A percentile compares a stretch with the other conserved stretches of the same genome.
Evolutionary conservation across 2,113 vertebrate species (phyloP).

Genomic region (Mesocricetus auratus): DNA sequence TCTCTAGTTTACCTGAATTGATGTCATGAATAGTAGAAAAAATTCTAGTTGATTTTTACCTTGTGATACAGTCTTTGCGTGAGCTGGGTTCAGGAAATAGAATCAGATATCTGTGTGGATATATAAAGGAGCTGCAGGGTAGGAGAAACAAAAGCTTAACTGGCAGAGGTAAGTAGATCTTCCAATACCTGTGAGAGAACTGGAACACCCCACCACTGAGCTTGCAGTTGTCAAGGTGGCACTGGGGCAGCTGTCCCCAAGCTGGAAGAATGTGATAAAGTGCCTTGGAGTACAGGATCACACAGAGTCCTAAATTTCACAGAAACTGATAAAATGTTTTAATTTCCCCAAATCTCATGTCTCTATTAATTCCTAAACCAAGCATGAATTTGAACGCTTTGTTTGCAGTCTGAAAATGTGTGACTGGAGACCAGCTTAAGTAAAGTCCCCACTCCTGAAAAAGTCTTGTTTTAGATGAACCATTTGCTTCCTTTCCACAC

Average conservation of each 20-base stretch:
- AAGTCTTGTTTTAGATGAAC: not conserved
- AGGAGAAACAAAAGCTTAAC: not conserved
- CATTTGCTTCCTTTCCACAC: not conserved
- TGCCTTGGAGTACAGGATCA: not conserved
- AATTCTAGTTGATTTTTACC: not conserved
- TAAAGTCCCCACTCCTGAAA: not conserved
- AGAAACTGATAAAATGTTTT: conserved; percentile 63
- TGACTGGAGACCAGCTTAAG: conserved; percentile 55
- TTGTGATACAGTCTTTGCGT: not conserved
- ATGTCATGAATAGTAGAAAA: not conserved
- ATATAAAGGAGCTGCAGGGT: not conserved
- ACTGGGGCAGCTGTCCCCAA: not conserved
- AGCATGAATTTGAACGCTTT: not conserved
- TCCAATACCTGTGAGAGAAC: not conserved
- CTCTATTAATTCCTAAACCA: conserved; percentile 74
- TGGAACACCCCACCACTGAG: fast-evolving
- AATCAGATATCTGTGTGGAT: not conserved
- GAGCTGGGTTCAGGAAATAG: not conserved
- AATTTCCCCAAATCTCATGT: conserved; percentile 47
- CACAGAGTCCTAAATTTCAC: not conserved
- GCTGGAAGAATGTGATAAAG: not conserved
- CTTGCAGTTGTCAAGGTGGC: not conserved
- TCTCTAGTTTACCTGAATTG: not conserved
- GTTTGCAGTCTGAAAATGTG: conserved; percentile 35
- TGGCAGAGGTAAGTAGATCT: not conserved